Percentiles rank a stretch among this genome's conserved stretches.
These are phyloP conservation scores for Rhagoletis zephyria DNA, from an alignment of 1,140 invertebrate species.

Conservation along the genomic window DNA sequence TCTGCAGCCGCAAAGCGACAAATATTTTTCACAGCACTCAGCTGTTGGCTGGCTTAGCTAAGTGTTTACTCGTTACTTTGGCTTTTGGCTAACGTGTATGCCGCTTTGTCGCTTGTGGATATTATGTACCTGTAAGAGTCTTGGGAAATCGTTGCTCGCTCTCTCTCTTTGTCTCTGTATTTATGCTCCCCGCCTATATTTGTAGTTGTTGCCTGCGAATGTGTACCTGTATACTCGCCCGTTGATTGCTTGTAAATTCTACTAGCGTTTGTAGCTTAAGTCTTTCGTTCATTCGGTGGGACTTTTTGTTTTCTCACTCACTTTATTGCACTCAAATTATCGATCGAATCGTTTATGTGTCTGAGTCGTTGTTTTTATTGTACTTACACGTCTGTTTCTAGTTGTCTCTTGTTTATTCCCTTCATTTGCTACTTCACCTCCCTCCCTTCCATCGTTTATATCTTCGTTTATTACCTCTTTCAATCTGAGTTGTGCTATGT, in stretches of 20 bases:
- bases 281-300: constrained; percentile 33
- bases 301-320: constrained; percentile 5
- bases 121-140: constrained; percentile 9
- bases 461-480: not conserved
- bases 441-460: not conserved
- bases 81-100: not conserved
- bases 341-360: constrained; percentile 20
- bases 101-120: constrained; percentile 40
- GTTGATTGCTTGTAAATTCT: not conserved
- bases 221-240: not conserved
- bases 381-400: not conserved
- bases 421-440: too few species aligned
- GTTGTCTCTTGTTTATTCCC: not conserved
- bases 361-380: not conserved
- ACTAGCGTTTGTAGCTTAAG: constrained; percentile 20
- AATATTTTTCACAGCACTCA: not conserved
- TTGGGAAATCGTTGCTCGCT: not conserved
- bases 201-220: not conserved
- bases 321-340: not conserved
- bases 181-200: not conserved
- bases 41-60: not conserved
- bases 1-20: not conserved
- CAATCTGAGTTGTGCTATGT: not conserved
- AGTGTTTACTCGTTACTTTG: constrained; percentile 37
- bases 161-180: not conserved